These are phyloP conservation scores for Eupithecia dodoneata DNA, from an alignment of 2,888 invertebrate genomes.

Conservation along the genomic window DNA sequence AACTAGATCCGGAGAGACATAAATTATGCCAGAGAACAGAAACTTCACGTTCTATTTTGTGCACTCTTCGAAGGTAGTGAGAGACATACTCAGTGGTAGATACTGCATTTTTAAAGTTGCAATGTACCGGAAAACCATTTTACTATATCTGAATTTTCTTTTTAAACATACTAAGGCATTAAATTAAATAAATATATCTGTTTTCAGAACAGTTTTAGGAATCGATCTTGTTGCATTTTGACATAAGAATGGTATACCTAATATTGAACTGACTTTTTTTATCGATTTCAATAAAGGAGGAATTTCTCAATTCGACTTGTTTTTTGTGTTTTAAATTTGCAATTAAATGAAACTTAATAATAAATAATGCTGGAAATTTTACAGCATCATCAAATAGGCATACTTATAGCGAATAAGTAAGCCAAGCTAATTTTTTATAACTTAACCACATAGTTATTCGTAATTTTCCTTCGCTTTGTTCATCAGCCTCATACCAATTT, in stretches of 20 bases:
- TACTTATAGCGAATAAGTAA: background rate
- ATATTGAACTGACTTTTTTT: too few relatives aligned
- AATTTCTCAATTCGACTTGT: too few relatives aligned
- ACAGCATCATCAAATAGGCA: too few relatives aligned
- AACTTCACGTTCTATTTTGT: constrained; percentile 30
- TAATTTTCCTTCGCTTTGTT: background rate
- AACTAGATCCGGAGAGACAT: constrained; percentile 25
- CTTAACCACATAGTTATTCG: background rate
- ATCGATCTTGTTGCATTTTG: background rate
- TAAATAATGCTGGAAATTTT: too few relatives aligned
- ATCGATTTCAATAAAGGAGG: too few relatives aligned
- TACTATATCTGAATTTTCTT: background rate
- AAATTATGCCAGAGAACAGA: constrained; percentile 37
- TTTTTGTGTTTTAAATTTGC: background rate
- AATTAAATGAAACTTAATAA: background rate
- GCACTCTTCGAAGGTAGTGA: constrained; percentile 22
- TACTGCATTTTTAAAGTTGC: background rate
- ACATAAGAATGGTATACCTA: background rate
- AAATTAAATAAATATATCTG: background rate
- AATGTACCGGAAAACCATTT: background rate
- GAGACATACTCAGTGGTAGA: constrained; percentile 2
- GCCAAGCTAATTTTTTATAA: background rate
- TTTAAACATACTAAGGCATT: background rate
- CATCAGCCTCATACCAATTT: constrained; percentile 14
- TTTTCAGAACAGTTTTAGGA: background rate